Conservation (phyloP, 2,888 invertebrate genomes). For the Platycnemis pennipes region DNA sequence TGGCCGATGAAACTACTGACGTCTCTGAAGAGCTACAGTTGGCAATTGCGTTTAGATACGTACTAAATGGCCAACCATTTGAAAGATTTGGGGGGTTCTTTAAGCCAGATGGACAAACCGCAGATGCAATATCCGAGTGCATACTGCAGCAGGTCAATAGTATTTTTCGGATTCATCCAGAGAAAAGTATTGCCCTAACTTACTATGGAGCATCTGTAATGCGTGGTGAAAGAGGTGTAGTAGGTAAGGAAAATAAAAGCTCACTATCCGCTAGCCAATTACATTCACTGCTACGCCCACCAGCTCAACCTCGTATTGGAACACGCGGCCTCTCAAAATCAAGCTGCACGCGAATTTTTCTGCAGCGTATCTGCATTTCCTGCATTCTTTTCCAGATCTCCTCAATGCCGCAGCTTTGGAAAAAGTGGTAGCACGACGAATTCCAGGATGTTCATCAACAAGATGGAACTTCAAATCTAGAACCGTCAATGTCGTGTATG, state of each 20-base stretch:
- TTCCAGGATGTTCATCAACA: conserved; percentile 70
- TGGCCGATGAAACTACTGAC: too few relatives aligned
- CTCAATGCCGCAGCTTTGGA: conserved; percentile 40
- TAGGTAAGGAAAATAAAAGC: background rate
- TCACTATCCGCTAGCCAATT: background rate
- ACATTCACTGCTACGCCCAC: background rate
- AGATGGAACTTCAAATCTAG: conserved; percentile 73
- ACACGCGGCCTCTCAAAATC: background rate
- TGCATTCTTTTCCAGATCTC: background rate
- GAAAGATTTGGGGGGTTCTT: conserved; percentile 75
- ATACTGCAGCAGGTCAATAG: conserved; percentile 71
- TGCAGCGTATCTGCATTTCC: background rate
- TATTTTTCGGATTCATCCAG: conserved; percentile 4
- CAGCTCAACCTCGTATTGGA: conserved; percentile 24
- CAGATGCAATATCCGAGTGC: conserved; percentile 70
- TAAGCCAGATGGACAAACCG: conserved; percentile 72
- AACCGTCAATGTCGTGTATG: conserved; percentile 72
- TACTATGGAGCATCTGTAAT: background rate
- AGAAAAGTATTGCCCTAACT: background rate
- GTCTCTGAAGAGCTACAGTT: too few relatives aligned
- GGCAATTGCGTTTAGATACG: too few relatives aligned
- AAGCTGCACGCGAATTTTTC: background rate
- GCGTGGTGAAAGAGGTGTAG: background rate
- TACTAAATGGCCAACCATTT: conserved; percentile 72
- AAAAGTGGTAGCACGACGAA: conserved; percentile 70